phyloP scores from a whole-genome alignment of 2,113 vertebrate genomes.

The Scomber japonicus region DNA sequence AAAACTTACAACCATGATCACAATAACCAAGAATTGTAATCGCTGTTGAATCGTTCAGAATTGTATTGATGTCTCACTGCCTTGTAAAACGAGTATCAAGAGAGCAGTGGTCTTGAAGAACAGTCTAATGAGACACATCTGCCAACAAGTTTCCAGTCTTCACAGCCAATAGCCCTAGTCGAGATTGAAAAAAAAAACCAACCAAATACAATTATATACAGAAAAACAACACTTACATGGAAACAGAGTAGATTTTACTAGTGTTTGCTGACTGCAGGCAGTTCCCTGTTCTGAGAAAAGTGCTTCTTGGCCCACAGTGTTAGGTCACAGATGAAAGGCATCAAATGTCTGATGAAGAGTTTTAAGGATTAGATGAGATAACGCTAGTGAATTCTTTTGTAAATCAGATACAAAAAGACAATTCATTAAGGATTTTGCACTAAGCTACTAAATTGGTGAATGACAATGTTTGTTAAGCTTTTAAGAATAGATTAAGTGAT shows the following conservation, averaged over 20 bases:
- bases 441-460: neutral
- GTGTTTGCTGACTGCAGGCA: conserved; percentile 33
- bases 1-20: neutral
- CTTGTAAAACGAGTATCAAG: conserved; percentile 18
- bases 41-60: conserved; percentile 7
- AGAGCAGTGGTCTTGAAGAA: conserved; percentile 45
- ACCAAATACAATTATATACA: conserved; percentile 54
- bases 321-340: conserved; percentile 10
- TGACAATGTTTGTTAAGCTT: neutral
- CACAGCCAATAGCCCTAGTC: conserved; percentile 49
- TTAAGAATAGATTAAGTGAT: conserved; percentile 4
- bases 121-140: conserved; percentile 52
- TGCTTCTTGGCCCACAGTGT: neutral
- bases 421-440: neutral
- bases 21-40: conserved; percentile 26
- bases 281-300: conserved; percentile 22
- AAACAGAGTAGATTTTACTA: conserved; percentile 47
- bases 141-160: conserved; percentile 66
- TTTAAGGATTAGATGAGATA: conserved; percentile 6
- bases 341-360: neutral
- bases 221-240: conserved; percentile 57
- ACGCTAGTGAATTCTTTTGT: neutral
- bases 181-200: conserved; percentile 46
- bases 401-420: neutral
- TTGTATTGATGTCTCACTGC: conserved; percentile 18